A percentile compares a stretch with the other conserved stretches of the same genome.
phyloP scores from a whole-genome alignment of 2,113 vertebrate genomes.

The Pampusana beccarii region DNA sequence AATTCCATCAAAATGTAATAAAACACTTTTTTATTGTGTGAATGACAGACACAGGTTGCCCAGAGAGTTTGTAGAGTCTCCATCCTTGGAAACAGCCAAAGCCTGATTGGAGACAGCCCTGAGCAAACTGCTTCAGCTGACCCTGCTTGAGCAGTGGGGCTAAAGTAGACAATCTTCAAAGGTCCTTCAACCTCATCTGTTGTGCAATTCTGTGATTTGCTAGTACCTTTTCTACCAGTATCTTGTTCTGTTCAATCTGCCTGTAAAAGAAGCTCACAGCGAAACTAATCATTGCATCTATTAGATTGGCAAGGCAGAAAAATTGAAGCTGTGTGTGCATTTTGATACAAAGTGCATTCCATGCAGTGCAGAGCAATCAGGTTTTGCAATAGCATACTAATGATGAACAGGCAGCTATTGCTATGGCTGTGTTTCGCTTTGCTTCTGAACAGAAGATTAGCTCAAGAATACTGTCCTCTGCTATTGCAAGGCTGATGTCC shows the following conservation, averaged over 20 bases:
- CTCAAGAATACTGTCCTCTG: neutral
- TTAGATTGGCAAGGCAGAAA: neutral
- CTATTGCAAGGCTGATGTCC: neutral
- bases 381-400: neutral
- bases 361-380: neutral
- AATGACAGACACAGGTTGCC: neutral
- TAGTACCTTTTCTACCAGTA: neutral
- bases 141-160: neutral
- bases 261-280: neutral
- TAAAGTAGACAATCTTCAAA: neutral
- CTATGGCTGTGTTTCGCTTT: neutral
- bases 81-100: neutral
- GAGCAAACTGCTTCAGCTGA: neutral
- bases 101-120: accelerated
- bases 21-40: neutral
- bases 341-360: neutral
- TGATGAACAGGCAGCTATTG: neutral
- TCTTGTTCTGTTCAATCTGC: neutral
- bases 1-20: neutral
- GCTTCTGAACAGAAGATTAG: neutral
- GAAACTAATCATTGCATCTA: neutral
- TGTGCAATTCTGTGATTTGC: neutral
- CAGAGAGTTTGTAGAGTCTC: neutral
- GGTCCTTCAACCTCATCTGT: neutral
- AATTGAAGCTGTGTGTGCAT: neutral